These are phyloP conservation scores for Actenoides lindsayi DNA, from an alignment of 2,113 vertebrate genomes.

Conservation along the genomic window DNA sequence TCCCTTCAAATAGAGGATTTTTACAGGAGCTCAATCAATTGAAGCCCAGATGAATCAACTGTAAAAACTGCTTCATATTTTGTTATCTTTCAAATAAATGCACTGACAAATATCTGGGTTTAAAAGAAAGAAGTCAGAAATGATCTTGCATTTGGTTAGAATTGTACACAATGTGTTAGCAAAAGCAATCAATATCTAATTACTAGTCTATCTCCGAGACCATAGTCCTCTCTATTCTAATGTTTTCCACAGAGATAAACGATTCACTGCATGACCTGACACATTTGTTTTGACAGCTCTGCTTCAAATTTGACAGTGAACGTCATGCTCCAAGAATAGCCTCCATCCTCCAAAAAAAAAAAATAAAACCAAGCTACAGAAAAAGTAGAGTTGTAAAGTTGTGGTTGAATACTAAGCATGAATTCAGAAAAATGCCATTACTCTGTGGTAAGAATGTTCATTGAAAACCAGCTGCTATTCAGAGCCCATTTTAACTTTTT, in stretches of 20 bases:
- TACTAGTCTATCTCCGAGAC: constrained; percentile 66
- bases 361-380: neutral
- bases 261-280: constrained; percentile 52
- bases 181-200: constrained; percentile 80
- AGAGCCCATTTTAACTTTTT: neutral
- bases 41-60: constrained; percentile 43
- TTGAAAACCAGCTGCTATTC: neutral
- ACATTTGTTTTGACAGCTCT: constrained; percentile 71
- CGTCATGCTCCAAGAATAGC: constrained; percentile 36
- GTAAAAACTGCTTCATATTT: constrained; percentile 55
- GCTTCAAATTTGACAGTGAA: constrained; percentile 54
- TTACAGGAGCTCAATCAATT: constrained; percentile 38
- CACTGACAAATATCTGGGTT: constrained; percentile 54
- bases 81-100: constrained; percentile 68
- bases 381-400: neutral
- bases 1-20: constrained; percentile 28
- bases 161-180: constrained; percentile 62
- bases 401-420: neutral
- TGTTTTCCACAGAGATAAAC: constrained; percentile 72
- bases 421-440: neutral
- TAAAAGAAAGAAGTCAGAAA: constrained; percentile 67
- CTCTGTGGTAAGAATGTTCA: neutral
- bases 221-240: constrained; percentile 55
- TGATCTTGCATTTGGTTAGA: constrained; percentile 71
- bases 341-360: neutral